Conservation (phyloP, 2,797 vertebrate genomes). For the Pangasius sanitwongsei region DNA sequence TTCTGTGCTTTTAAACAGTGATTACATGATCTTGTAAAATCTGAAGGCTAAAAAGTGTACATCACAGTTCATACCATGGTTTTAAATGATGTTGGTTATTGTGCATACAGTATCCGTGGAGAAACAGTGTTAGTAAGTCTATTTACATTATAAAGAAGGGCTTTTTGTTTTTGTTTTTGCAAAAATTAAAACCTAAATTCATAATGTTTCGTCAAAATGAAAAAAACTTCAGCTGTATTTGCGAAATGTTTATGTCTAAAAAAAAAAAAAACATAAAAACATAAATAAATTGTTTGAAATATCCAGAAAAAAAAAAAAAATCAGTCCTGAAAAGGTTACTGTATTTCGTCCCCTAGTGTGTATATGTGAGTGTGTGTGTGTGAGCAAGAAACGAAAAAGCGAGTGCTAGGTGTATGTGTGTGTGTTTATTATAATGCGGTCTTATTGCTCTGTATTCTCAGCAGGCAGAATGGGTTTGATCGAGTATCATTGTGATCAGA, state of each 20-base stretch:
- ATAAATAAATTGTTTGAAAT: not conserved
- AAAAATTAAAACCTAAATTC: not conserved
- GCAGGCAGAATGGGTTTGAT: slow-evolving; percentile 26
- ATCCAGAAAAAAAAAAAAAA: not conserved
- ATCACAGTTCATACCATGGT: too few relatives aligned
- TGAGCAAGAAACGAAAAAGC: not conserved
- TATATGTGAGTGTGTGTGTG: not conserved
- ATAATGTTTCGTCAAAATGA: not conserved
- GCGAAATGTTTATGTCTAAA: not conserved
- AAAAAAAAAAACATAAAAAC: not conserved
- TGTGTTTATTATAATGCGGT: not conserved
- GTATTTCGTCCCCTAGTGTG: not conserved
- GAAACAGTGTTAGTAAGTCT: not conserved
- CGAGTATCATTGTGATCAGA: slow-evolving; percentile 28
- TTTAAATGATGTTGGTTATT: too few relatives aligned
- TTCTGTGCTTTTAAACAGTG: not conserved
- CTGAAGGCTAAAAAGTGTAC: too few relatives aligned
- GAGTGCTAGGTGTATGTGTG: not conserved
- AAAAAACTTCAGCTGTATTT: not conserved
- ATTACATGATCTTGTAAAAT: too few relatives aligned
- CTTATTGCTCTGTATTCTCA: slow-evolving; percentile 17
- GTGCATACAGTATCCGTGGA: not conserved
- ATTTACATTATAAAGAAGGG: not conserved
- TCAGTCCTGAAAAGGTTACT: not conserved
- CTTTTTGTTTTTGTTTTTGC: not conserved